Percentiles rank a stretch among this genome's conserved stretches.
phyloP scores from a whole-genome alignment of 2,797 vertebrate species.

The Ceyx erithaca region DNA sequence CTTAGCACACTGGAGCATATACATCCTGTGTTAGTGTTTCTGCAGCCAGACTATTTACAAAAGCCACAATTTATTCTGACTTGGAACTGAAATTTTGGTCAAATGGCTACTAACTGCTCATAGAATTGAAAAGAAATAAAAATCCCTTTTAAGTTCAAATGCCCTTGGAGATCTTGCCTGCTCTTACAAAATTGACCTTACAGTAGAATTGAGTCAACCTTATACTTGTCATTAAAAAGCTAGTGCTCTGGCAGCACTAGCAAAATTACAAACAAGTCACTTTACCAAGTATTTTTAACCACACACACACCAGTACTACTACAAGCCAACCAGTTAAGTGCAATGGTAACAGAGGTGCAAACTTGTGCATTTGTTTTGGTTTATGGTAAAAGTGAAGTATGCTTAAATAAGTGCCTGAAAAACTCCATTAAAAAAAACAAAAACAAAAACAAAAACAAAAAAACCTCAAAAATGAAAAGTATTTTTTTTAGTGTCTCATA shows the following conservation, averaged over 20 bases:
- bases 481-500: background rate
- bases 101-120: constrained; percentile 32
- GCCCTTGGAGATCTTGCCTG: background rate
- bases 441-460: background rate
- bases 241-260: background rate
- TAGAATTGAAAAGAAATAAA: constrained; percentile 52
- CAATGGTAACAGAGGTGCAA: background rate
- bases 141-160: constrained; percentile 18
- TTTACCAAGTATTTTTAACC: background rate
- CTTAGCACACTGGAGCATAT: background rate
- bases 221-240: background rate
- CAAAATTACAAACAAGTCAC: constrained; percentile 17
- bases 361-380: background rate
- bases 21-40: constrained; percentile 58
- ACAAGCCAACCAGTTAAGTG: background rate
- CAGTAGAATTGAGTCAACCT: background rate
- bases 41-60: constrained; percentile 46
- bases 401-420: background rate
- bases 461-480: background rate
- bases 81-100: constrained; percentile 53
- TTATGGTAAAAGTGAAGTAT: background rate
- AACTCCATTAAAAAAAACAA: background rate
- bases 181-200: background rate
- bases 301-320: background rate
- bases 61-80: constrained; percentile 68